A percentile compares a stretch with the other conserved stretches of the same genome.
Evolutionary conservation across 2,797 vertebrate genomes (phyloP).

Genomic region (Pteronotus mesoamericanus): DNA sequence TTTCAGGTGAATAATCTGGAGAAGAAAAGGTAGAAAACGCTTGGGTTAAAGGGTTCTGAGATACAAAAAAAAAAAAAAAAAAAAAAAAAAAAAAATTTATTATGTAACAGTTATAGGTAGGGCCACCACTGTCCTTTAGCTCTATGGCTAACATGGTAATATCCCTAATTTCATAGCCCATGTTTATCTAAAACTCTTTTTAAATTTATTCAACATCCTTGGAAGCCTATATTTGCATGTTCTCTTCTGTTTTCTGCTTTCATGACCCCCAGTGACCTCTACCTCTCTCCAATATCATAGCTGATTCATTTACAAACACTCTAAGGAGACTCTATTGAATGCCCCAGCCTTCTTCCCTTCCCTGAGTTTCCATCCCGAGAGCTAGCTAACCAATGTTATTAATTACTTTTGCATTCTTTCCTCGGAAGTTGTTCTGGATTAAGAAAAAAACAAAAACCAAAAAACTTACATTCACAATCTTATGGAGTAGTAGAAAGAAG

Average conservation of each 20-base stretch:
- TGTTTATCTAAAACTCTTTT: background rate
- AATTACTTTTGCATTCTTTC: background rate
- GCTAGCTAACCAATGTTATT: background rate
- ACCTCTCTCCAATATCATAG: background rate
- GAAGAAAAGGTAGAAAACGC: slow-evolving; percentile 35
- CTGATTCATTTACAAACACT: background rate
- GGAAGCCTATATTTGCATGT: background rate
- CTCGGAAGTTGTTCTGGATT: background rate
- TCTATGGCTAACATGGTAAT: background rate
- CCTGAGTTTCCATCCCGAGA: background rate
- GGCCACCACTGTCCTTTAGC: background rate
- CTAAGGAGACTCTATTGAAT: background rate
- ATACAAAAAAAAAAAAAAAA: slow-evolving; percentile 11
- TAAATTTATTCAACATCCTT: background rate
- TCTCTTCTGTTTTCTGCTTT: background rate
- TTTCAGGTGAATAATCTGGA: slow-evolving; percentile 97
- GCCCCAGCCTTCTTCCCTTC: background rate
- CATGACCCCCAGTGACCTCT: background rate
- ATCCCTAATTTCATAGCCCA: background rate
- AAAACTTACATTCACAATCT: background rate
- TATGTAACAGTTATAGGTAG: background rate
- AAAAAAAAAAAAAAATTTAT: slow-evolving; percentile 22
- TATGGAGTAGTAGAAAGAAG: background rate
- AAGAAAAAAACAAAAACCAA: background rate
- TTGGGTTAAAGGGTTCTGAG: slow-evolving; percentile 9